Evolutionary conservation across 2,113 vertebrate genomes (phyloP).

Genomic region (Montifringilla adamsi): DNA sequence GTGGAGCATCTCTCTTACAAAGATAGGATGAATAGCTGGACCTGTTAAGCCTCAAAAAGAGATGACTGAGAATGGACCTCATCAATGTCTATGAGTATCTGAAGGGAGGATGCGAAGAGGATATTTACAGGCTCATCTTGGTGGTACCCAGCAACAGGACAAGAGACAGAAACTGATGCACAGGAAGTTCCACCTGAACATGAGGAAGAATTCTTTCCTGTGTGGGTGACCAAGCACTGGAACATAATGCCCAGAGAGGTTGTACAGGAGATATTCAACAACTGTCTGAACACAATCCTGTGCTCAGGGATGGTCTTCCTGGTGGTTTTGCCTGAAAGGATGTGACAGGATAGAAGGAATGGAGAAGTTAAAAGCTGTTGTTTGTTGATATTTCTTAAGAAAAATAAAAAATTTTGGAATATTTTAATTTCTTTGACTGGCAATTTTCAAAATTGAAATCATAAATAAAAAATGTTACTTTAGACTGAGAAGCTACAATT

Average conservation of each 20-base stretch:
- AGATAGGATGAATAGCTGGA: not conserved
- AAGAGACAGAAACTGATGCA: not conserved
- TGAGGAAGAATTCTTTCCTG: not conserved
- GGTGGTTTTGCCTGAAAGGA: not conserved
- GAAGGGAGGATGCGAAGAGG: no score
- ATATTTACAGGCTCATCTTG: no score
- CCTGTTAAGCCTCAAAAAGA: not conserved
- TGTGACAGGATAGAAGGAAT: not conserved
- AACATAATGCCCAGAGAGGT: not conserved
- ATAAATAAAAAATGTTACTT: not conserved
- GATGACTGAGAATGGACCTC: not conserved
- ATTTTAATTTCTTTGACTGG: not conserved
- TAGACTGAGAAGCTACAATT: not conserved
- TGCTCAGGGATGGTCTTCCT: not conserved
- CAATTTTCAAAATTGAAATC: not conserved
- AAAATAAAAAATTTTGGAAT: not conserved
- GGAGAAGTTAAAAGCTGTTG: not conserved
- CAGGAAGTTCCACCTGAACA: not conserved
- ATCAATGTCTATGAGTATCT: not conserved
- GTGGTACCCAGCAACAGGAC: accelerated
- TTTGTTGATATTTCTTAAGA: not conserved
- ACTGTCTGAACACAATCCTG: not conserved
- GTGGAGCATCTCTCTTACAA: not conserved
- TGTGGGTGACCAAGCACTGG: accelerated
- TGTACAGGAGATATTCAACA: not conserved